Percentiles rank a stretch among this genome's conserved stretches.
These are phyloP conservation scores for Centropus unirufus DNA, from an alignment of 2,113 vertebrate species.

Conservation along the genomic window DNA sequence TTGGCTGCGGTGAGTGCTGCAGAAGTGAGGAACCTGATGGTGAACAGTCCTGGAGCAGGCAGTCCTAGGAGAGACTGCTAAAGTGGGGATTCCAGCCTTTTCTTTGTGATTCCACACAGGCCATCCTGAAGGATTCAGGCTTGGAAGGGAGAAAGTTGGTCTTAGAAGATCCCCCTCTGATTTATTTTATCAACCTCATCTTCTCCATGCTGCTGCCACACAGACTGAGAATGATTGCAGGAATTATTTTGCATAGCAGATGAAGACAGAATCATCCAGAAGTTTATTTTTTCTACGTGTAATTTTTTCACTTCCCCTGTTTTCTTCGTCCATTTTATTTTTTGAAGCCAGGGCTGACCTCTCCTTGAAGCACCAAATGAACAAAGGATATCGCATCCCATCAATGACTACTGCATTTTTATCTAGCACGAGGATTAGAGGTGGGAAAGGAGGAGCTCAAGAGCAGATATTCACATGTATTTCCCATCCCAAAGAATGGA, in stretches of 20 bases:
- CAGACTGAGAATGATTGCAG: background rate
- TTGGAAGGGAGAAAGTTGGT: background rate
- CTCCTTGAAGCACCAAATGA: background rate
- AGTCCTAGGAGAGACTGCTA: background rate
- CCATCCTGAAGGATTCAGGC: background rate
- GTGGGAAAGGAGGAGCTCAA: background rate
- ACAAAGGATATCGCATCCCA: background rate
- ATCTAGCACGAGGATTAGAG: background rate
- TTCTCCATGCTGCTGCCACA: background rate
- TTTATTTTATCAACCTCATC: background rate
- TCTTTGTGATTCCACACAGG: background rate
- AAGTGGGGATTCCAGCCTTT: background rate
- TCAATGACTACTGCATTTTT: background rate
- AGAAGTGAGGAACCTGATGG: background rate
- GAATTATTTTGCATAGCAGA: background rate
- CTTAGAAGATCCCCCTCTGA: background rate
- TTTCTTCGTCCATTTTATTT: background rate
- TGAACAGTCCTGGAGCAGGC: background rate
- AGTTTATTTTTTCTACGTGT: background rate
- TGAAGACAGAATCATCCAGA: background rate
- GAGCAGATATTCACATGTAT: background rate
- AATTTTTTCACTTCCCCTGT: background rate
- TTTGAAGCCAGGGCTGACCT: background rate
- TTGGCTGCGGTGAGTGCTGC: rapidly evolving
- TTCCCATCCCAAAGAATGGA: background rate